Base-by-base conservation (phyloP, 2,113 vertebrate genomes). In the Albula glossodonta region DNA sequence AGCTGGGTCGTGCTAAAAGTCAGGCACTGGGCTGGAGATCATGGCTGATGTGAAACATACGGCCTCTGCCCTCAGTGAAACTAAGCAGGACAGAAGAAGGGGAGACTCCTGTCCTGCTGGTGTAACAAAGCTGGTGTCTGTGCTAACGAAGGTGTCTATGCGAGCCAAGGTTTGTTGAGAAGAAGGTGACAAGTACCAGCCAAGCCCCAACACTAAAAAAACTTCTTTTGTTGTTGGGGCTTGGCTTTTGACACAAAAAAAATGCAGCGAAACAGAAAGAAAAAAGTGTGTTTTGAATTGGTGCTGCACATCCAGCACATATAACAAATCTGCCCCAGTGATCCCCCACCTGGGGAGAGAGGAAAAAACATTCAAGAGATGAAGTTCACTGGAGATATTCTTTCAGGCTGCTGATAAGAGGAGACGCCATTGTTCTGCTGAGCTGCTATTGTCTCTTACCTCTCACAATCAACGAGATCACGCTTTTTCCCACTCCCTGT, bases 21-120 rank as follows among this genome's bases (percentile, higher is more conserved):
- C 50, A 74, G 89, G 89, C 83, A 2, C 87, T 70, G 78, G 87
- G 70, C 84, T 87, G 80, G 51, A 87, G 82, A 70, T 84, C 79
- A 70, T 78, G 81, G 81, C 83, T 85, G 85, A 88, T 52, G 41
- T 57, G 83, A 86, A 87, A 25, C 85, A 89, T 63, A 85, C 41
- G 60, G 60, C 63, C 53, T 25, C 50, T 41, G 17, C 85, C 50
- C 17, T 56, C 10, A 31, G 50, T 77, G 80, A 78, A 70, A 78
- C 70, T 41, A 17, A 85, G 63, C 50, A 85, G 51, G 31, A 25
- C 51, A 41, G 79, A 31, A 31, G 9, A n/a, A 13, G 51, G 10
- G 84, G 78, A 82, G 60, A 6, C 0, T 8, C 51, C 63, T 12
- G 10, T 70, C 5, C 48, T 41, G 19, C n/a, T 66, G 82, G 25